Evolutionary conservation across 2,113 vertebrate genomes (phyloP).

Genomic region (Osmerus eperlanus): DNA sequence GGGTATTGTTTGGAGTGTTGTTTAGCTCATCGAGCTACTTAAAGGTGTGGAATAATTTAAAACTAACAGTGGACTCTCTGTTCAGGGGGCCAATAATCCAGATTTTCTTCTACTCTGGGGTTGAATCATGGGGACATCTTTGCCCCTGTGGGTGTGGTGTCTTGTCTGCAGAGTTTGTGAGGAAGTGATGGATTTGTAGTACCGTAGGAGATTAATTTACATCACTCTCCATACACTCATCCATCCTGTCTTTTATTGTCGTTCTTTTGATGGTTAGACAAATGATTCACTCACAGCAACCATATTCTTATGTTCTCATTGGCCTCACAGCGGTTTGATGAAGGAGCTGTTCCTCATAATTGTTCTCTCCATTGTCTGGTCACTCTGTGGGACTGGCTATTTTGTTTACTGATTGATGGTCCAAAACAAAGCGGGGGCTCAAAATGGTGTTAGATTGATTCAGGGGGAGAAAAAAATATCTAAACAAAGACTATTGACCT

Average conservation of each 20-base stretch:
- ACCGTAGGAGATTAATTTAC: slow-evolving; percentile 24
- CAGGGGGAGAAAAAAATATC: neutral
- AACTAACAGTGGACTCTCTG: slow-evolving; percentile 51
- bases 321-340: slow-evolving; percentile 15
- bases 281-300: slow-evolving; percentile 50
- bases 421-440: slow-evolving; percentile 10
- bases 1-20: slow-evolving; percentile 52
- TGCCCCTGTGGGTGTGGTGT: slow-evolving; percentile 1
- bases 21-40: slow-evolving; percentile 48
- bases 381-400: slow-evolving; percentile 13
- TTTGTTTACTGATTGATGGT: slow-evolving; percentile 29
- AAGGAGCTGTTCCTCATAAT: slow-evolving; percentile 32
- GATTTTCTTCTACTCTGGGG: slow-evolving; percentile 44
- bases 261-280: slow-evolving; percentile 51
- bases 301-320: slow-evolving; percentile 30
- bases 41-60: slow-evolving; percentile 65
- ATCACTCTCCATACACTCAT: slow-evolving; percentile 49
- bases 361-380: slow-evolving; percentile 35
- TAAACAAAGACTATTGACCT: neutral
- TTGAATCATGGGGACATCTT: slow-evolving; percentile 13
- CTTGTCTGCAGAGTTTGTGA: neutral
- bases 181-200: slow-evolving; percentile 41
- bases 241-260: slow-evolving; percentile 40
- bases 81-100: slow-evolving; percentile 49
- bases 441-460: neutral